phyloP scores from a whole-genome alignment of 64 coral and sea anemone genomes.

The Hydrozoanthus tunicans region DNA sequence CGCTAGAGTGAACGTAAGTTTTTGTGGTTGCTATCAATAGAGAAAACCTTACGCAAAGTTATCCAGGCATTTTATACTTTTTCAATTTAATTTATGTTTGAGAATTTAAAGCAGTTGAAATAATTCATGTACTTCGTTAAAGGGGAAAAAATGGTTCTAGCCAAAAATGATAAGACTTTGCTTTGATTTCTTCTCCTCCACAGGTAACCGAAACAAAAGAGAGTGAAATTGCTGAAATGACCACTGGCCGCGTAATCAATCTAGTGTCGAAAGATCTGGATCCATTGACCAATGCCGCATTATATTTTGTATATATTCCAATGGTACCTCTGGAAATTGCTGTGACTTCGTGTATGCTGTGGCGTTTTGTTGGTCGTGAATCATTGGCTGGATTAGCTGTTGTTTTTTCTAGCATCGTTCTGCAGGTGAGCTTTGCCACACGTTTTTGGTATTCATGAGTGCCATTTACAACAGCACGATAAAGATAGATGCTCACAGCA shows the following conservation, averaged over 20 bases:
- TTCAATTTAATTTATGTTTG: too few species aligned
- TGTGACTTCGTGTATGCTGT: constrained; percentile 11
- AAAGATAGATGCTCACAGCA: too few species aligned
- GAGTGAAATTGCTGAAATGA: constrained; percentile 20
- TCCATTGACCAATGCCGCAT: background rate
- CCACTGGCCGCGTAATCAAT: constrained; percentile 41
- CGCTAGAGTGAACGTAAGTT: too few species aligned
- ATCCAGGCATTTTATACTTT: too few species aligned
- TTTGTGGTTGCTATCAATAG: too few species aligned
- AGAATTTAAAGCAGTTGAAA: too few species aligned
- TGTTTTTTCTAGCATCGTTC: background rate
- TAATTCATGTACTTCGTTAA: too few species aligned
- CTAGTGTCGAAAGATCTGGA: constrained; percentile 57
- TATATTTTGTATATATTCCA: background rate
- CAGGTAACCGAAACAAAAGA: constrained; percentile 32
- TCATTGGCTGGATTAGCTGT: background rate
- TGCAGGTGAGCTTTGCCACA: too few species aligned
- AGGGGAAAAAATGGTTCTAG: too few species aligned
- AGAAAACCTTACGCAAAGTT: too few species aligned
- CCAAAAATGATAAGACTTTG: background rate
- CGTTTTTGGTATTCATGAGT: too few species aligned
- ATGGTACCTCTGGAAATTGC: constrained; percentile 45
- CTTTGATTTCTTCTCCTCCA: background rate
- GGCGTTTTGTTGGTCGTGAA: constrained; percentile 28
- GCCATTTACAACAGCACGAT: too few species aligned